Evolutionary conservation across 2,797 vertebrate species (phyloP), one percentile per base, ranked within the genome.

Genomic region (Phrynocephalus guinanensis): DNA sequence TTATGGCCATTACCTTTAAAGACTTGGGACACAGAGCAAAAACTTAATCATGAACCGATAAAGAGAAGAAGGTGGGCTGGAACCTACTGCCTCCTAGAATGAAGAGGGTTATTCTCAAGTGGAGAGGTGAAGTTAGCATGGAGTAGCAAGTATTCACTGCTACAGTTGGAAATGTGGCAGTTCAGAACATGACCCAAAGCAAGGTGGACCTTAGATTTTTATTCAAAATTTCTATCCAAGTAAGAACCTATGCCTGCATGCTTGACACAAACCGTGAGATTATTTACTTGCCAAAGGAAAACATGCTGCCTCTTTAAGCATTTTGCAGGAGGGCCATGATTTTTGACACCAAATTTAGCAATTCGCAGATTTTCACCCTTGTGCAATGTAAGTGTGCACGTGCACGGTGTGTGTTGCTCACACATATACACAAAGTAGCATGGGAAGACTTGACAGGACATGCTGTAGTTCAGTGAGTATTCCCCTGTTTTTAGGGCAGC

Each of bases 71-170:
- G 68, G 84, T 83, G 85, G 83, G 50, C 22, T 84, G 48, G 52
- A 82, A 83, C 1, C 8, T 15, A 86, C 67, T 93, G 67, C 52
- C 71, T 87, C 30, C 86, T 94, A 90, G 91, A 92, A 93, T 79
- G 82, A 84, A 92, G 86, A 84, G 79, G 38, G 82, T 33, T 52
- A 73, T 90, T 91, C 80, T 90, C 85, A 82, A 86, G 52, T 4
- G 84, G 88, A 88, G 87, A 20, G 18, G 86, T 7, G 28, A 85
- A 79, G 56, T 92, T 92, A 91, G 79, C 79, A 93, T 84, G 85
- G 90, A 77, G 79, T 85, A 92, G 79, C 91, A 50, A 87, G 90
- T 80, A 52, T 87, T 89, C 76, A 81, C 77, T 88, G 44, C 88
- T 87, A 78, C 88, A 90, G 90, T 88, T 79, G 93, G 86, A 90